These are phyloP conservation scores for Shinisaurus crocodilurus DNA, from an alignment of 2,113 vertebrate species.

Conservation along the genomic window DNA sequence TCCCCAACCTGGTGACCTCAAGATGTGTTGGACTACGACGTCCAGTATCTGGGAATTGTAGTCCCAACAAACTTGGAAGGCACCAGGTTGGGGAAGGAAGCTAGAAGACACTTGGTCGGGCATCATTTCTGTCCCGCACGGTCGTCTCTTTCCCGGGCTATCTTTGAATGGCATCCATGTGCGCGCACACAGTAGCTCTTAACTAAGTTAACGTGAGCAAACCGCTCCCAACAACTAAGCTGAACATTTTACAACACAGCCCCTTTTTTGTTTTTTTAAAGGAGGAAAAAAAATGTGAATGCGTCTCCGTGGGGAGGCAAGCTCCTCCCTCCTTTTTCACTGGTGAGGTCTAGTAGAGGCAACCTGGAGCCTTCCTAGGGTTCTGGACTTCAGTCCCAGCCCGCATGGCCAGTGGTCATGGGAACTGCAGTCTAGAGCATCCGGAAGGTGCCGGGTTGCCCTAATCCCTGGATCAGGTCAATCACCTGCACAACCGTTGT, in stretches of 20 bases:
- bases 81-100: too few species aligned
- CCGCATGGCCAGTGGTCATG: background rate
- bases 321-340: background rate
- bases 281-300: background rate
- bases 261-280: background rate
- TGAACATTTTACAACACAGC: background rate
- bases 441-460: background rate
- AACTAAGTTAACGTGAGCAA: conserved; percentile 2
- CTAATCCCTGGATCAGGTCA: background rate
- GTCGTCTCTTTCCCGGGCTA: conserved; percentile 3
- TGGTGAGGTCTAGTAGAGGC: background rate
- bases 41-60: too few species aligned
- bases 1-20: too few species aligned
- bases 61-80: too few species aligned
- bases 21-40: too few species aligned
- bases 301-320: background rate
- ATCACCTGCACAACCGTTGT: background rate
- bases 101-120: background rate
- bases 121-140: background rate
- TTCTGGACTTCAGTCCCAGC: background rate
- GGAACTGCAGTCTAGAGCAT: background rate
- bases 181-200: background rate
- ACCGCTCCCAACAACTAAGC: background rate
- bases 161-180: background rate
- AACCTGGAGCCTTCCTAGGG: background rate